Percentiles rank a stretch among this genome's conserved stretches.
Conservation (phyloP, 1,140 invertebrate species). For the Leucophenga varia region DNA sequence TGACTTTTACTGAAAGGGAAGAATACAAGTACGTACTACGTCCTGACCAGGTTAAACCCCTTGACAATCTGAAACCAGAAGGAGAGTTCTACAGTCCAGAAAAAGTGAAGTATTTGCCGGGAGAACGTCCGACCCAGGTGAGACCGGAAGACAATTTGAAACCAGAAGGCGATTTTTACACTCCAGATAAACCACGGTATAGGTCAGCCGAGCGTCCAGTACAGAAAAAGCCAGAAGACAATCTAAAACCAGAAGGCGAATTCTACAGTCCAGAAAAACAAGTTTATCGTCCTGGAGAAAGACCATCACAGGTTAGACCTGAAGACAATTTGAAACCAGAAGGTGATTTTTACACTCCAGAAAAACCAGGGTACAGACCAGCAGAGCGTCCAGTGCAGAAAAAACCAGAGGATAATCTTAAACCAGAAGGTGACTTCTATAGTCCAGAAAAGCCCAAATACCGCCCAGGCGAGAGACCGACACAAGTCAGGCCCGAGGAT, state of each 20-base stretch:
- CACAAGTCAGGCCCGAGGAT: conserved; percentile 62
- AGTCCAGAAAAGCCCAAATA: conserved; percentile 10
- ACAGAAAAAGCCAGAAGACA: conserved; percentile 64
- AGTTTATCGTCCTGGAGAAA: conserved; percentile 60
- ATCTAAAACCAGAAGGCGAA: conserved; percentile 71
- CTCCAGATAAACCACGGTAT: conserved; percentile 52
- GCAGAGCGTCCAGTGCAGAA: conserved; percentile 57
- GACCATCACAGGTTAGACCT: conserved; percentile 62
- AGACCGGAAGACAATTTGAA: conserved; percentile 60
- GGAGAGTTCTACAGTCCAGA: conserved; percentile 60
- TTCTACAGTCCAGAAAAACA: conserved; percentile 62
- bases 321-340: conserved; percentile 64
- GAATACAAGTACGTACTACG: conserved; percentile 35
- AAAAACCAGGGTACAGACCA: conserved; percentile 56
- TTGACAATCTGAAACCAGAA: conserved; percentile 64
- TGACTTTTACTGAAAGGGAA: conserved; percentile 58
- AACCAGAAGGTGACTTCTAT: conserved; percentile 63
- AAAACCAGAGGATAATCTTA: conserved; percentile 58
- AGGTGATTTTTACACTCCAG: conserved; percentile 65
- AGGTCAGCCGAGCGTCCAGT: conserved; percentile 59
- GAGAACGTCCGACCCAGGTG: conserved; percentile 63
- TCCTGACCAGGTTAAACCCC: conserved; percentile 57
- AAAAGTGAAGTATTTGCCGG: conserved; percentile 49
- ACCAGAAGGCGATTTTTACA: conserved; percentile 58
- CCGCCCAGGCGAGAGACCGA: conserved; percentile 36